Evolutionary conservation across 2,113 vertebrate genomes (phyloP).

Genomic region (Perccottus glenii): DNA sequence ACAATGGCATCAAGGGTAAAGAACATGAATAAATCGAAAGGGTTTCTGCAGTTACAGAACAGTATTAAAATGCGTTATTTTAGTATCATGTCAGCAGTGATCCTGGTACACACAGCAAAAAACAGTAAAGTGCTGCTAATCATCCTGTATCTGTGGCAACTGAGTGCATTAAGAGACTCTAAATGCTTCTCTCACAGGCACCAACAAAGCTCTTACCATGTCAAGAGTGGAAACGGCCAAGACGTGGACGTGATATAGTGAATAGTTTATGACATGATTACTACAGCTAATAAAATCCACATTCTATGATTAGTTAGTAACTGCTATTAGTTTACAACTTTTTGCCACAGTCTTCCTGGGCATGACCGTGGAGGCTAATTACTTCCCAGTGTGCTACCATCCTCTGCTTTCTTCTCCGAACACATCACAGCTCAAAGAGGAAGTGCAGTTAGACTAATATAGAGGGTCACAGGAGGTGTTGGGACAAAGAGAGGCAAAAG

Average conservation of each 20-base stretch:
- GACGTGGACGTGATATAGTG: neutral
- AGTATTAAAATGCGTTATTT: neutral
- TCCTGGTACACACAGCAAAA: slow-evolving; percentile 44
- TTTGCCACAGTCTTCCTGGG: slow-evolving; percentile 1
- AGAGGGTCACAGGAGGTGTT: slow-evolving; percentile 25
- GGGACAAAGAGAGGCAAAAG: slow-evolving; percentile 3
- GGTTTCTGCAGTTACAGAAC: too few species aligned
- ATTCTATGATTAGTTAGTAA: neutral
- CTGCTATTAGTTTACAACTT: neutral
- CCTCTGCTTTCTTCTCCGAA: slow-evolving; percentile 46
- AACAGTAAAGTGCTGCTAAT: slow-evolving; percentile 62
- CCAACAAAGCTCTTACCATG: neutral
- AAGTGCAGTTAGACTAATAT: slow-evolving; percentile 17
- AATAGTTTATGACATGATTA: neutral
- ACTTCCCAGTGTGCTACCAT: slow-evolving; percentile 54
- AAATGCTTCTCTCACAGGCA: slow-evolving; percentile 26
- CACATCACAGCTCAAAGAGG: slow-evolving; percentile 36
- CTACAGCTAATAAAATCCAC: neutral
- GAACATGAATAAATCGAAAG: slow-evolving; percentile 5
- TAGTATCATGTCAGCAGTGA: slow-evolving; percentile 12
- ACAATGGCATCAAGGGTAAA: neutral
- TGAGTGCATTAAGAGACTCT: slow-evolving; percentile 46
- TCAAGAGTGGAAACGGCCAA: neutral
- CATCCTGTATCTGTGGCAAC: slow-evolving; percentile 61
- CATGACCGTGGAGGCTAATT: slow-evolving; percentile 59